These are phyloP conservation scores for Mactromeris polynyma DNA, from an alignment of 2,888 invertebrate genomes.

Conservation along the genomic window DNA sequence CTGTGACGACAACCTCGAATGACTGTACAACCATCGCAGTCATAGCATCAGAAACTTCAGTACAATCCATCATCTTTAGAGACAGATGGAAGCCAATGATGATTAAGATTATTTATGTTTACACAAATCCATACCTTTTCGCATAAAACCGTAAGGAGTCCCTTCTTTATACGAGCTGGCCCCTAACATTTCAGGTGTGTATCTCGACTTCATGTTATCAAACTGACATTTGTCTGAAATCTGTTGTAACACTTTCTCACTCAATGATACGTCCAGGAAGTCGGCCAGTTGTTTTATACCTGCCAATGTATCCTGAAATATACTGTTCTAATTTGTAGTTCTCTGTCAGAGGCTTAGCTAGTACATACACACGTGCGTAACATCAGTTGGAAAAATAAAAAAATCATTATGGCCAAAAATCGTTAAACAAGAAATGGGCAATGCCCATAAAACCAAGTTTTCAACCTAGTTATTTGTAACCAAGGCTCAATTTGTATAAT, in stretches of 20 bases:
- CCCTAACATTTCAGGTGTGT: constrained; percentile 37
- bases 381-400: too few relatives aligned
- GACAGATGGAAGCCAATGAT: too few relatives aligned
- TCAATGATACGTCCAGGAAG: constrained; percentile 26
- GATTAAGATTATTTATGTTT: too few relatives aligned
- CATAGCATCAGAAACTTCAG: background rate
- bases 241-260: constrained; percentile 22
- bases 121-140: constrained; percentile 47
- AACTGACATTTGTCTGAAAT: constrained; percentile 54
- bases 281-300: constrained; percentile 38
- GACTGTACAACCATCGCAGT: background rate
- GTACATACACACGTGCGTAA: too few relatives aligned
- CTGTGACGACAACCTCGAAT: too few relatives aligned
- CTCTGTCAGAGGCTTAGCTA: background rate
- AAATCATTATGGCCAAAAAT: too few relatives aligned
- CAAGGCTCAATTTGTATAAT: too few relatives aligned
- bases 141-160: constrained; percentile 48
- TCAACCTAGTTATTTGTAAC: too few relatives aligned
- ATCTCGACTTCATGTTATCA: constrained; percentile 49
- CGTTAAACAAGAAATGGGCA: too few relatives aligned
- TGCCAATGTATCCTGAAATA: constrained; percentile 40
- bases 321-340: background rate
- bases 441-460: too few relatives aligned
- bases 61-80: too few relatives aligned
- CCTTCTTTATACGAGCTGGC: constrained; percentile 45